Percentiles rank a stretch among this genome's conserved stretches.
These are phyloP conservation scores for Ectropis crepuscularia DNA, from an alignment of 2,888 invertebrate species.

Conservation along the genomic window DNA sequence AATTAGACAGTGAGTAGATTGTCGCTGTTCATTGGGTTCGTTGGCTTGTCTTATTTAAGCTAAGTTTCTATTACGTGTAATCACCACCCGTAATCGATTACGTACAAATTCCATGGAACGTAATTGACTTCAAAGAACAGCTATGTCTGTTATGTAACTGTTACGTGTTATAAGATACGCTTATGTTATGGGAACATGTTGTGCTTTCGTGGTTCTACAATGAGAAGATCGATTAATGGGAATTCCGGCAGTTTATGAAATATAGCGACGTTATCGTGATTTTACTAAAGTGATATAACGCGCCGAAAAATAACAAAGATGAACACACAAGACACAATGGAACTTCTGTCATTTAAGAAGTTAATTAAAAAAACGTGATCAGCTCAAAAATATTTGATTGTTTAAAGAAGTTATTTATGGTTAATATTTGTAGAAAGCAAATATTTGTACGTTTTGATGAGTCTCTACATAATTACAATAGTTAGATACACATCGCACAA, in stretches of 20 bases:
- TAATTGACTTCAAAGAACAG: constrained; percentile 40
- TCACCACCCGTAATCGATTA: constrained; percentile 42
- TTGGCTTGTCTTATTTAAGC: constrained; percentile 35
- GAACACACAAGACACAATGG: too few relatives aligned
- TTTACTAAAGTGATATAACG: too few relatives aligned
- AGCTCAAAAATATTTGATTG: too few relatives aligned
- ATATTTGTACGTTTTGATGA: too few relatives aligned
- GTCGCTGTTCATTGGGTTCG: neutral
- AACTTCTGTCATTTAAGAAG: too few relatives aligned
- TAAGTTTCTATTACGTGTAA: constrained; percentile 43
- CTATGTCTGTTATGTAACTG: constrained; percentile 46
- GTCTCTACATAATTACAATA: too few relatives aligned
- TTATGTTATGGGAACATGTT: constrained; percentile 39
- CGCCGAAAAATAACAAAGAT: too few relatives aligned
- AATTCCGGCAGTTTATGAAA: constrained; percentile 1
- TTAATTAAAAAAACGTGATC: too few relatives aligned
- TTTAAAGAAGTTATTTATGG: too few relatives aligned
- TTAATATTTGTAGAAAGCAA: too few relatives aligned
- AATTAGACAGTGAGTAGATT: constrained; percentile 5
- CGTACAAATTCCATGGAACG: constrained; percentile 40
- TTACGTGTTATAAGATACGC: constrained; percentile 44
- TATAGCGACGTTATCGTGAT: neutral
- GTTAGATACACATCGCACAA: too few relatives aligned
- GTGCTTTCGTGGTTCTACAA: constrained; percentile 24
- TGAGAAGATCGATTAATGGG: constrained; percentile 15